Evolutionary conservation across 2,888 invertebrate species (phyloP).

Genomic region (Cordilura impudica): DNA sequence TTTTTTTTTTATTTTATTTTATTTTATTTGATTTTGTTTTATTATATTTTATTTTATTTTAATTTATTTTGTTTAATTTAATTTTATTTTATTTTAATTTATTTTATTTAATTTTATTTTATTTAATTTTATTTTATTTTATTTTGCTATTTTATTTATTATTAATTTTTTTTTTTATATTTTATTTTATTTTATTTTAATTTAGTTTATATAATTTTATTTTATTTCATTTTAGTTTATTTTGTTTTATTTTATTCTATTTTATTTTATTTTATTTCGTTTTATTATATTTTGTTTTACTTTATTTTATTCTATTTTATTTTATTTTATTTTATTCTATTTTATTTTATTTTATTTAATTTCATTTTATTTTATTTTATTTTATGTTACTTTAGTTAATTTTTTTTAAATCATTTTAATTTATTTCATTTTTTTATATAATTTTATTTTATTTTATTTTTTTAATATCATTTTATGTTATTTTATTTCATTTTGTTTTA

Average conservation of each 20-base stretch:
- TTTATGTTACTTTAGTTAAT: too few relatives aligned
- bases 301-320: not conserved
- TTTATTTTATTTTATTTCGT: not conserved
- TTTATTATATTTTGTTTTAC: not conserved
- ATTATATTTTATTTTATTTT: constrained; percentile 14
- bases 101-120: not conserved
- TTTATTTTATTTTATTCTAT: not conserved
- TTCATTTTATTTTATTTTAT: too few relatives aligned
- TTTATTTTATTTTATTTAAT: not conserved
- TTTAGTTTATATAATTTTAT: too few relatives aligned
- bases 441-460: not conserved
- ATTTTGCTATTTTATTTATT: too few relatives aligned
- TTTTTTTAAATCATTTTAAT: too few relatives aligned
- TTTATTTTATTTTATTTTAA: too few relatives aligned
- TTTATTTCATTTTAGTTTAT: too few relatives aligned
- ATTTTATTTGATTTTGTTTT: too few relatives aligned
- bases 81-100: not conserved
- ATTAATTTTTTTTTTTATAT: not conserved
- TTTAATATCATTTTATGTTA: too few relatives aligned
- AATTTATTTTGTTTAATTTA: not conserved
- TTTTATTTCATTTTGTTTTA: not conserved
- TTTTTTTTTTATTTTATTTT: too few relatives aligned
- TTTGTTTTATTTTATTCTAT: not conserved
- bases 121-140: not conserved
- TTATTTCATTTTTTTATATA: too few relatives aligned